A percentile compares a stretch with the other conserved stretches of the same genome.
phyloP scores from a whole-genome alignment of 2,113 vertebrate genomes.

The Macrotus californicus region DNA sequence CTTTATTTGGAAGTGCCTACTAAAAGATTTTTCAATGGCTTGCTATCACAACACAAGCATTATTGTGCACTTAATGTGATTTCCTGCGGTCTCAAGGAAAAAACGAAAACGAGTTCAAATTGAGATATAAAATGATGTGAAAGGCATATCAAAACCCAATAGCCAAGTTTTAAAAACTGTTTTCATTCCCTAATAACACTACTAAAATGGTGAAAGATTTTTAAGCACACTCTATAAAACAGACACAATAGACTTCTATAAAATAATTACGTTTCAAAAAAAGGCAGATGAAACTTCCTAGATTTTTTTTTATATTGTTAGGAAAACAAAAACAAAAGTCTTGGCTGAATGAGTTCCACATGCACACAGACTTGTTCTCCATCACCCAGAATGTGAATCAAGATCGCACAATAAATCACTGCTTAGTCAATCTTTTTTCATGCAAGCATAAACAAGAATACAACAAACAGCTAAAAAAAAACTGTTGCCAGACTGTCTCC shows the following conservation, averaged over 20 bases:
- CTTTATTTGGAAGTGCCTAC: slow-evolving; percentile 51
- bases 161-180: background rate
- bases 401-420: slow-evolving; percentile 3
- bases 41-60: slow-evolving; percentile 17
- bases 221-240: slow-evolving; percentile 22
- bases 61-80: slow-evolving; percentile 41
- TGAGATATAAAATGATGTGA: slow-evolving; percentile 14
- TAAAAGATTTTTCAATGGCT: slow-evolving; percentile 39
- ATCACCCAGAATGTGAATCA: background rate
- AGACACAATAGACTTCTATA: background rate
- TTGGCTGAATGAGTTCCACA: background rate
- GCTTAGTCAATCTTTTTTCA: slow-evolving; percentile 19
- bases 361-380: background rate
- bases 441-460: slow-evolving; percentile 50
- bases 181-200: slow-evolving; percentile 1
- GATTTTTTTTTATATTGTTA: background rate
- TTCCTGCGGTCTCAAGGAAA: slow-evolving; percentile 25
- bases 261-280: slow-evolving; percentile 34
- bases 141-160: background rate
- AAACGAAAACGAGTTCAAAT: slow-evolving; percentile 39
- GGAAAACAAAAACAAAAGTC: background rate
- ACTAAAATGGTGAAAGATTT: background rate
- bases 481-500: slow-evolving; percentile 17
- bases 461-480: slow-evolving; percentile 32
- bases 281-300: background rate